Base-by-base conservation (phyloP, 2,888 invertebrate species). In the Nysson spinosus region DNA sequence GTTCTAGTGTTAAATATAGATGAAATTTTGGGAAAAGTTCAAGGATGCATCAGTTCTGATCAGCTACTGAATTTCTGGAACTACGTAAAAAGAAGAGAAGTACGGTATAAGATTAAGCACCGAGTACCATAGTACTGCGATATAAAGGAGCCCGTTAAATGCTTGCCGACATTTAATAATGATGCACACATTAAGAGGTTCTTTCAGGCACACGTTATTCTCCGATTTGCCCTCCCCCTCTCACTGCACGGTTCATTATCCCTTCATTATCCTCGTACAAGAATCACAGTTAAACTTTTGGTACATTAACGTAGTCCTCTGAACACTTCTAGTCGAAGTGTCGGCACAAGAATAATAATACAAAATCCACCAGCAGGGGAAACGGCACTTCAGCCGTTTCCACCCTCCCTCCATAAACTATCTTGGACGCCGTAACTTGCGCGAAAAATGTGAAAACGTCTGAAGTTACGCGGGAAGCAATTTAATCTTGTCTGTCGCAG, bases 271-370 rank as follows among this genome's bases (percentile, higher is more conserved):
- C 32, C 51, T 62, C 62, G 44, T 61, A 39, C 43, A 56, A 61
- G 71, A 80, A 80, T 80, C 80, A 80, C 80, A 80, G 80, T 78
- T 77, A 70, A 79, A 77, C 68, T 62, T 72, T 67, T 58, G 58
- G 58, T 67, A 42, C 54, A 17, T 40, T 46, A 50, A 58, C 42
- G 58, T 30, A 40, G 19, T 46, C 24, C 40, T 9, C 14, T 40
- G 5, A 24, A 14, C 44, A 46, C 22, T 46, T 19, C 3, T 22
- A 16, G 26, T 16, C 57, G 26, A 57, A 43, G 16, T 22, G 22
- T 37, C 30, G 24, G 14, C 6, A 28, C 30, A 30, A 30, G 30
- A 11, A 30, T n/a, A 11, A n/a, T n/a, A n/a, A 30, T 30, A 30
- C n/a, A 11, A 30, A 2, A 11, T 30, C n/a, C 11, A 11, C n/a